phyloP scores from a whole-genome alignment of 2,888 invertebrate species.

The Girardia tigrina region DNA sequence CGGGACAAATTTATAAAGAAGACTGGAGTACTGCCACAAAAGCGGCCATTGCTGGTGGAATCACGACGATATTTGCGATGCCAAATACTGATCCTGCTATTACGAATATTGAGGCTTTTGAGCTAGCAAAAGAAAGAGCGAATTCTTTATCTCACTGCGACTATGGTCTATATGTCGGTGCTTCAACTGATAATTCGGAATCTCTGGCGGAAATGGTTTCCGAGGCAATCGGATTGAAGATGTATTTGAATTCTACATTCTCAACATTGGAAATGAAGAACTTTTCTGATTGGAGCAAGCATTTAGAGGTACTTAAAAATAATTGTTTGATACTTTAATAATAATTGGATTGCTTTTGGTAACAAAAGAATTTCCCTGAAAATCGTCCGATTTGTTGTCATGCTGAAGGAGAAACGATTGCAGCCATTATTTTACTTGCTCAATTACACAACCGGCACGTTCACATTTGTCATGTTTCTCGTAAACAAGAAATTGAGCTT shows the following conservation, averaged over 20 bases:
- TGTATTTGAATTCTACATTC: slow-evolving; percentile 94
- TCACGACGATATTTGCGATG: slow-evolving; percentile 85
- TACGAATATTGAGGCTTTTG: slow-evolving; percentile 65
- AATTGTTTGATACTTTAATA: too few relatives aligned
- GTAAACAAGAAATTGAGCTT: slow-evolving; percentile 66
- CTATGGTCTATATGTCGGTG: slow-evolving; percentile 83
- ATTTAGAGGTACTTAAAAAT: too few relatives aligned
- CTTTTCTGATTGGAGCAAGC: slow-evolving; percentile 68
- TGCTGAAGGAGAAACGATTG: slow-evolving; percentile 87
- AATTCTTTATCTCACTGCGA: slow-evolving; percentile 59
- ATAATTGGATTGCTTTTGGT: too few relatives aligned
- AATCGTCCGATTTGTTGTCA: slow-evolving; percentile 81
- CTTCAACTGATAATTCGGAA: slow-evolving; percentile 67
- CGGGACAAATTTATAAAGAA: slow-evolving; percentile 92
- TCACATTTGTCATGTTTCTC: slow-evolving; percentile 89
- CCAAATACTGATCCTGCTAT: slow-evolving; percentile 91
- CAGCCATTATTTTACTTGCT: slow-evolving; percentile 75
- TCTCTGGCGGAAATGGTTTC: slow-evolving; percentile 62
- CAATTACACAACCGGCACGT: slow-evolving; percentile 72
- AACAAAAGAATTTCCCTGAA: slow-evolving; percentile 82
- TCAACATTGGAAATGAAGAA: slow-evolving; percentile 74
- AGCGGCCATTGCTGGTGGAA: slow-evolving; percentile 61
- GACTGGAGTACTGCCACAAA: slow-evolving; percentile 60
- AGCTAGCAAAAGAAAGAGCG: slow-evolving; percentile 61
- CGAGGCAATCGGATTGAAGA: slow-evolving; percentile 74